A percentile compares a stretch with the other conserved stretches of the same genome.
Evolutionary conservation across 2,888 invertebrate species (phyloP).

Genomic region (Zonitis immaculata): DNA sequence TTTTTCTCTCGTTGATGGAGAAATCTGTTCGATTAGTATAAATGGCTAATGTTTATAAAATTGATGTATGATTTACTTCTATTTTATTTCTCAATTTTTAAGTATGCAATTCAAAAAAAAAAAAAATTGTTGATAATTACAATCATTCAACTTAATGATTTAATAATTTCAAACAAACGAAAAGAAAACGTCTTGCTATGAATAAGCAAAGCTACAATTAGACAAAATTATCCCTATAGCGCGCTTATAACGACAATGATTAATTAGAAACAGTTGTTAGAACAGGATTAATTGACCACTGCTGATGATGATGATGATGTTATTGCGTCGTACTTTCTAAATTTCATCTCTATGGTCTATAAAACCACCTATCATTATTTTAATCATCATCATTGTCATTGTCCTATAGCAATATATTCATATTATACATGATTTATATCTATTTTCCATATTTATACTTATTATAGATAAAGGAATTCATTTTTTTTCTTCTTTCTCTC

Average conservation of each 20-base stretch:
- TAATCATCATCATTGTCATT: background rate
- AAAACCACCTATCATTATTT: background rate
- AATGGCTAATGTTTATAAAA: constrained; percentile 34
- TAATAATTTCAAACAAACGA: too few species aligned
- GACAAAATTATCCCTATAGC: constrained; percentile 10
- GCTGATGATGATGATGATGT: constrained; percentile 20
- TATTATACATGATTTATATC: too few species aligned
- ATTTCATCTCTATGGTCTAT: background rate
- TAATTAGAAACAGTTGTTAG: constrained; percentile 20
- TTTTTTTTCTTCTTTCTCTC: too few species aligned
- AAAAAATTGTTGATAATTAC: too few species aligned
- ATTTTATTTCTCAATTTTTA: constrained; percentile 5
- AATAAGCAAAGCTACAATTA: constrained; percentile 11
- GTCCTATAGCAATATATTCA: constrained; percentile 20
- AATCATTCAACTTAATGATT: too few species aligned
- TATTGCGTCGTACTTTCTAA: constrained; percentile 8
- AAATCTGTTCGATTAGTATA: constrained; percentile 37
- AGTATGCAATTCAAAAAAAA: constrained; percentile 28
- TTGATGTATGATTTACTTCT: constrained; percentile 28
- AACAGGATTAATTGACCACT: constrained; percentile 16
- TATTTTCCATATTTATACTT: too few species aligned
- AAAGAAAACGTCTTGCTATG: too few species aligned
- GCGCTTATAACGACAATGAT: constrained; percentile 14
- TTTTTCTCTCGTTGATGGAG: constrained; percentile 28
- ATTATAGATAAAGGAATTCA: constrained; percentile 17